Percentiles rank a stretch among this genome's conserved stretches.
Evolutionary conservation across 2,888 invertebrate species (phyloP).

Genomic region (Mechanitis mazaeus): DNA sequence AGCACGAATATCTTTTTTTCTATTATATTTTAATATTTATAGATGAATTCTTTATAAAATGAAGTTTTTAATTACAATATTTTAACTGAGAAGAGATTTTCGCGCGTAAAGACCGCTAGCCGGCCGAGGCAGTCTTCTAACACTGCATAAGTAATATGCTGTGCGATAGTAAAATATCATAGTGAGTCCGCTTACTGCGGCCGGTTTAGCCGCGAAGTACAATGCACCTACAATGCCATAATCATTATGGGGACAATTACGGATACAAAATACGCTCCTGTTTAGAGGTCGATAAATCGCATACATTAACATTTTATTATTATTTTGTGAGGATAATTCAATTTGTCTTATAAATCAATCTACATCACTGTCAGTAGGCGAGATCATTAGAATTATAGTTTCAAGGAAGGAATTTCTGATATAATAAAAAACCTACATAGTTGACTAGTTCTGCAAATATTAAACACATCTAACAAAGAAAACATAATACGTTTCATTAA

Average conservation of each 20-base stretch:
- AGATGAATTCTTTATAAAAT: neutral
- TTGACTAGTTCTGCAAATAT: too few species aligned
- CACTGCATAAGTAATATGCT: constrained; percentile 55
- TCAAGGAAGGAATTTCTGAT: too few species aligned
- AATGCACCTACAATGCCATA: constrained; percentile 64
- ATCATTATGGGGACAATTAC: constrained; percentile 65
- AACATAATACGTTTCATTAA: too few species aligned
- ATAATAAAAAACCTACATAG: too few species aligned
- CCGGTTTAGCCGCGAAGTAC: constrained; percentile 56
- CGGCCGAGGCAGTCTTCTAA: constrained; percentile 65
- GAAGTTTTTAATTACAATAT: constrained; percentile 10
- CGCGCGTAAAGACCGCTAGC: constrained; percentile 52
- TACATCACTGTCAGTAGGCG: too few species aligned
- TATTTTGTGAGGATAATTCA: constrained; percentile 5
- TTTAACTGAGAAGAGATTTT: constrained; percentile 11
- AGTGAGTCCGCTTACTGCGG: constrained; percentile 49
- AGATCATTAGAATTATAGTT: too few species aligned
- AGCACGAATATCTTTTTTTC: constrained; percentile 15
- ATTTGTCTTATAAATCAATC: too few species aligned
- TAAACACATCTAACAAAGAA: too few species aligned
- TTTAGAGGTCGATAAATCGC: constrained; percentile 25
- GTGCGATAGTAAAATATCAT: constrained; percentile 50
- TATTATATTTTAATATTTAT: neutral
- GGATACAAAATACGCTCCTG: constrained; percentile 48
- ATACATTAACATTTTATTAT: too few species aligned